These are phyloP conservation scores for Subanguina moxae DNA, from an alignment of 1,140 invertebrate genomes.

Conservation along the genomic window DNA sequence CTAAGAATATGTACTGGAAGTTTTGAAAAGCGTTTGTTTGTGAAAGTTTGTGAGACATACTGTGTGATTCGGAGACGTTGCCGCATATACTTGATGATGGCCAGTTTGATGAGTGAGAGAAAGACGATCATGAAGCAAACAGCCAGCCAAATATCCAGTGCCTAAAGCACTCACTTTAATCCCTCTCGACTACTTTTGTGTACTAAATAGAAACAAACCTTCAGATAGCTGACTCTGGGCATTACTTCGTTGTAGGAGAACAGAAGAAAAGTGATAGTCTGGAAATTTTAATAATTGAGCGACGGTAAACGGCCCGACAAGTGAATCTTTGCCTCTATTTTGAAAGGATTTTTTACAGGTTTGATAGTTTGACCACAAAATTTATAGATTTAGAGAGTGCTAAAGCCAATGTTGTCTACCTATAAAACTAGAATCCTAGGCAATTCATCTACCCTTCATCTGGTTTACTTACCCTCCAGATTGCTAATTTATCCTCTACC, in stretches of 20 bases:
- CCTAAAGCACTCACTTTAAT: neutral
- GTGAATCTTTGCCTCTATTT: no score
- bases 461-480: no score
- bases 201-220: slow-evolving; percentile 68
- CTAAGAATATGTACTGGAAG: neutral
- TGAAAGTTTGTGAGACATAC: neutral
- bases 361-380: no score
- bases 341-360: no score
- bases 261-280: slow-evolving; percentile 19
- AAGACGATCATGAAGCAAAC: slow-evolving; percentile 62
- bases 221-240: slow-evolving; percentile 64
- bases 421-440: no score
- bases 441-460: no score
- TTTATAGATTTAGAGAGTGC: no score
- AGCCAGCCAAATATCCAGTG: slow-evolving; percentile 79
- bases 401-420: no score
- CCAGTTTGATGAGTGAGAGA: slow-evolving; percentile 57
- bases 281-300: no score
- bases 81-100: slow-evolving; percentile 57
- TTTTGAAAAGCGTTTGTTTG: neutral
- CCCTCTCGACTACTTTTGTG: neutral
- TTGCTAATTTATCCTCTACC: no score
- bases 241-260: slow-evolving; percentile 75
- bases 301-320: no score
- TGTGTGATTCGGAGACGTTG: slow-evolving; percentile 36